These are phyloP conservation scores for Rhyacichthys aspro DNA, from an alignment of 2,797 vertebrate species.

Conservation along the genomic window DNA sequence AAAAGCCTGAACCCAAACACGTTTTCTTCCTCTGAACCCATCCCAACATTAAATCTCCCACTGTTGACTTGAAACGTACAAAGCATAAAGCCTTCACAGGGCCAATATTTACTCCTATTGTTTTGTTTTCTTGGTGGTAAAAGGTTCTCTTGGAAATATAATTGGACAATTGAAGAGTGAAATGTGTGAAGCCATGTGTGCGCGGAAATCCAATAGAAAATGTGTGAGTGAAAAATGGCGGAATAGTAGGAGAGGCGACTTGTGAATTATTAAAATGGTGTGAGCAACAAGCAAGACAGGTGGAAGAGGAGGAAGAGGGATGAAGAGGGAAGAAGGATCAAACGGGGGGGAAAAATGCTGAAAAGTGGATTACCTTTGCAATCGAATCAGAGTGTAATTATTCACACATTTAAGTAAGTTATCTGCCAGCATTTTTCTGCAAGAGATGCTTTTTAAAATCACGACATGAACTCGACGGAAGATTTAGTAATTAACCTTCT, in stretches of 20 bases:
- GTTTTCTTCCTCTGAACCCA: background rate
- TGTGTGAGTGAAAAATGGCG: background rate
- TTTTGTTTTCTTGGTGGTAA: constrained; percentile 18
- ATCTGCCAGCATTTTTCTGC: too few species aligned
- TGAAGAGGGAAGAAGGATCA: background rate
- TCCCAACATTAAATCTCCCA: constrained; percentile 8
- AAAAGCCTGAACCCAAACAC: constrained; percentile 2
- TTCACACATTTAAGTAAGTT: constrained; percentile 55
- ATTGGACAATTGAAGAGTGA: constrained; percentile 28
- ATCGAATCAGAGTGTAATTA: constrained; percentile 48
- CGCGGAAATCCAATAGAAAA: constrained; percentile 45
- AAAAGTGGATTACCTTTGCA: constrained; percentile 32
- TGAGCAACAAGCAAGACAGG: constrained; percentile 1
- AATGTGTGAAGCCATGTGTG: constrained; percentile 36
- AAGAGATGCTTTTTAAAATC: constrained; percentile 12
- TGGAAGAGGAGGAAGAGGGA: background rate
- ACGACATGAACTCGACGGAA: constrained; percentile 18
- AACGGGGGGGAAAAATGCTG: constrained; percentile 31
- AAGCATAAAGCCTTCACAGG: background rate
- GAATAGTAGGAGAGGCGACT: background rate
- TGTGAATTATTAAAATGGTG: background rate
- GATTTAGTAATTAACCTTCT: constrained; percentile 52
- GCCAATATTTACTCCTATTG: constrained; percentile 14
- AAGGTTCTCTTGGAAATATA: constrained; percentile 13
- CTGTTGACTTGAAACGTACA: background rate